Conservation (phyloP, 2,888 invertebrate genomes). For the Strigamia crassipes region DNA sequence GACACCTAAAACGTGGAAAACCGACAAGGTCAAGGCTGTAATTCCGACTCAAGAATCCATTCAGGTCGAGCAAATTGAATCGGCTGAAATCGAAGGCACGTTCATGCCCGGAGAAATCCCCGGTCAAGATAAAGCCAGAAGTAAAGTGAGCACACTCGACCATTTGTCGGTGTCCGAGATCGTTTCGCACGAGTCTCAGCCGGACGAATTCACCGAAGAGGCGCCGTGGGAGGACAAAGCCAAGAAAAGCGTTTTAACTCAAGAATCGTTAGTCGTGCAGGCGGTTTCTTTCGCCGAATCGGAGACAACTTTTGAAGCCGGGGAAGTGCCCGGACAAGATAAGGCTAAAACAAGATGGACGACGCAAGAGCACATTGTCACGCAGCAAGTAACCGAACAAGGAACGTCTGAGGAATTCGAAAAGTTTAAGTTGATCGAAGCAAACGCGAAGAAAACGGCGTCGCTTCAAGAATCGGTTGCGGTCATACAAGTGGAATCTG, state of each 20-base stretch:
- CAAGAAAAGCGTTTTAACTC: constrained; percentile 50
- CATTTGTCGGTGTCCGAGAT: constrained; percentile 50
- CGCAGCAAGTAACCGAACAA: constrained; percentile 51
- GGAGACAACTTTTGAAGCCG: constrained; percentile 41
- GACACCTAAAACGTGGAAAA: constrained; percentile 43
- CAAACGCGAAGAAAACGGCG: constrained; percentile 41
- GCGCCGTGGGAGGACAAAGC: constrained; percentile 51
- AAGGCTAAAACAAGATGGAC: constrained; percentile 48
- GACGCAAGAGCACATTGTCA: constrained; percentile 51
- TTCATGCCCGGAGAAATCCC: constrained; percentile 41
- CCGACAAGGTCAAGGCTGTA: constrained; percentile 50
- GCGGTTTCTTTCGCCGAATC: constrained; percentile 54
- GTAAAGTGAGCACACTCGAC: constrained; percentile 51
- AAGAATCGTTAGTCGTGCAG: constrained; percentile 54
- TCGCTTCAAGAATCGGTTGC: constrained; percentile 47
- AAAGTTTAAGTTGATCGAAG: not conserved
- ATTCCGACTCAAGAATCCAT: constrained; percentile 53
- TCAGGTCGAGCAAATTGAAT: constrained; percentile 52
- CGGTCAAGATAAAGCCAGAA: constrained; percentile 50
- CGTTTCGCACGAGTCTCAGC: not conserved
- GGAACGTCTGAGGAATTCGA: constrained; percentile 46
- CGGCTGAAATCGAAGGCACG: constrained; percentile 49
- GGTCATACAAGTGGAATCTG: constrained; percentile 46
- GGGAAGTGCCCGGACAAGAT: constrained; percentile 46
- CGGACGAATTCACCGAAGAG: constrained; percentile 39